Conservation (phyloP, 2,113 vertebrate genomes). For the Anguilla rostrata region DNA sequence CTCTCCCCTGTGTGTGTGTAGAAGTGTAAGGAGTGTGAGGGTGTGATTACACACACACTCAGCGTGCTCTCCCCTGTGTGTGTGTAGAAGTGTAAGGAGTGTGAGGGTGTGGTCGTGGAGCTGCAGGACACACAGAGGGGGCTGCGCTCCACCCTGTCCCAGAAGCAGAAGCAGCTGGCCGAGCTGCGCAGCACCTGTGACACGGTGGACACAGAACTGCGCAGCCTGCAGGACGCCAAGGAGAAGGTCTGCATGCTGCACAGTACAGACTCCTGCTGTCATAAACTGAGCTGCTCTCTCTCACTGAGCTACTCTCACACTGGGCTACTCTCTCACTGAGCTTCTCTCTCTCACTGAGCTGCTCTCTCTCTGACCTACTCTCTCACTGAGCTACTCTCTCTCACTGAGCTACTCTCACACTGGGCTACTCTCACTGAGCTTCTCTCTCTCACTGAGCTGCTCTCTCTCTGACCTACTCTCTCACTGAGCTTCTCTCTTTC, state of each 20-base stretch:
- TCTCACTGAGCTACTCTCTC: too few species aligned
- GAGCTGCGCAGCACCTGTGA: conserved; percentile 36
- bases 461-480: too few species aligned
- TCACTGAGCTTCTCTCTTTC: too few species aligned
- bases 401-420: too few species aligned
- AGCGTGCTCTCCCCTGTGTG: not conserved
- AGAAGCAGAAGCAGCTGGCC: conserved; percentile 65
- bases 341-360: too few species aligned
- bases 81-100: conserved; percentile 67
- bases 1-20: too few species aligned
- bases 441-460: too few species aligned
- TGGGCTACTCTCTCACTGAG: too few species aligned
- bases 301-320: not conserved
- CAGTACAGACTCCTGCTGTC: not conserved
- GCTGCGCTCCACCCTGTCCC: conserved; percentile 50
- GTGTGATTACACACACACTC: not conserved
- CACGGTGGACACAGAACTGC: conserved; percentile 36
- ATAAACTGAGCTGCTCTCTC: not conserved
- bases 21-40: too few species aligned
- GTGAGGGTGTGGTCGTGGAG: conserved; percentile 57
- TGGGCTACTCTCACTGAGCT: too few species aligned
- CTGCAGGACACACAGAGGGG: conserved; percentile 62
- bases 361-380: too few species aligned
- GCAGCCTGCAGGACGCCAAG: conserved; percentile 66
- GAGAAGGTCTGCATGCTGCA: conserved; percentile 62